Evolutionary conservation across 2,888 invertebrate genomes (phyloP).

Genomic region (Drosophila hamatofila): DNA sequence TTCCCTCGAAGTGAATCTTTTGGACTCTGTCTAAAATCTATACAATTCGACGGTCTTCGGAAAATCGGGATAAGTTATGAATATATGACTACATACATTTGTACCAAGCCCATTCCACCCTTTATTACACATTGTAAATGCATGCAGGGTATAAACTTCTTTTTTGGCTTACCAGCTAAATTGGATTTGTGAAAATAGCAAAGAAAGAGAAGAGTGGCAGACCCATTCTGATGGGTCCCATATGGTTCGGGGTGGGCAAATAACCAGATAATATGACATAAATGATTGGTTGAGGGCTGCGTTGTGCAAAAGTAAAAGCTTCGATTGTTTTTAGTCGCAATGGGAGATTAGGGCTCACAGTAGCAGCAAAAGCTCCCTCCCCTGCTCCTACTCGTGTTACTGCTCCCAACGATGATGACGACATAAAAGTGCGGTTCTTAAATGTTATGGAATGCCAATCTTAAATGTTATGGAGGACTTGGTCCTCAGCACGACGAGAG

Average conservation of each 20-base stretch:
- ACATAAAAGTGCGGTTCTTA: conserved; percentile 53
- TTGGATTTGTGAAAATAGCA: conserved; percentile 65
- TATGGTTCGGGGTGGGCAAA: conserved; percentile 28
- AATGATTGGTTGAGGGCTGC: conserved; percentile 45
- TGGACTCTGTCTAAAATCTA: neutral
- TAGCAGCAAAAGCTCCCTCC: neutral
- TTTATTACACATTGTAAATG: conserved; percentile 10
- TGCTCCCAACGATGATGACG: conserved; percentile 42
- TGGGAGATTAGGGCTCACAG: conserved; percentile 55
- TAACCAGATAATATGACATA: conserved; percentile 67
- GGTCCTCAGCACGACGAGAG: conserved; percentile 37
- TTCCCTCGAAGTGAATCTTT: neutral
- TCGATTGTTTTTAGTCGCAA: conserved; percentile 50
- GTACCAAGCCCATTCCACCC: neutral
- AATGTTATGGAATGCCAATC: conserved; percentile 50
- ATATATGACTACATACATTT: neutral
- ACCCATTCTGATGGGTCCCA: conserved; percentile 23
- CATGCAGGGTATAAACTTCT: conserved; percentile 49
- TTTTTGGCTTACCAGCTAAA: conserved; percentile 76
- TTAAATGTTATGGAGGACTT: conserved; percentile 53
- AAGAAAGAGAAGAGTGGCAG: neutral
- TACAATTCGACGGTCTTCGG: neutral
- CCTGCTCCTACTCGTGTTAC: neutral
- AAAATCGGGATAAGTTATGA: neutral
- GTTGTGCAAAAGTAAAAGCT: conserved; percentile 47